Evolutionary conservation across 2,113 vertebrate genomes (phyloP), one percentile per base, ranked within the genome.

Genomic region (Oreochromis aureus): DNA sequence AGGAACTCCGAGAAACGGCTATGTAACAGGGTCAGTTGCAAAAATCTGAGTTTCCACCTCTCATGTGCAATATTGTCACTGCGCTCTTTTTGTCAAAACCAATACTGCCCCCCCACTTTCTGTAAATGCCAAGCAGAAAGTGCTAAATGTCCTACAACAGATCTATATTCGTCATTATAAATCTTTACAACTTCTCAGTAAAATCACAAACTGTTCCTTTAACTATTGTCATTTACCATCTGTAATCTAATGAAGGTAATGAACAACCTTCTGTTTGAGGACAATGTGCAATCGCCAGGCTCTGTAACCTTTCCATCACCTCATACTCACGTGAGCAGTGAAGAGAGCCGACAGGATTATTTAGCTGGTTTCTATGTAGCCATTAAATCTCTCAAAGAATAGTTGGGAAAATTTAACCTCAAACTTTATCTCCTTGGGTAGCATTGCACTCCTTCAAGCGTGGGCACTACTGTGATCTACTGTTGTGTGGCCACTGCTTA

Each of bases 201-300:
- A 53, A 78, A 78, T 53, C 18, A 34, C 24, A 78, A 78, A 53
- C 73, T 53, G 46, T 51, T 34, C 27, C 46, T 34, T 53, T 78
- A 51, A 53, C 46, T 48, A 53, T 34, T 53, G 73, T 78, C 46
- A 32, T 51, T 53, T 53, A 32, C 16, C 4, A 32, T 53, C 10
- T 78, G 15, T 32, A 78, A 76, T 32, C 3, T 51, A 51, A 51
- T 51, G 24, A 51, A 76, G 10, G 2, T 76, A 76, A 76, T 76
- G 71, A 78, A 53, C 46, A 51, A 78, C 73, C 34, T 78, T 53
- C 16, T 53, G 46, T 76, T 76, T 76, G 71, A 30, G 24, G 71
- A 48, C 24, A 76, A 76, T 30, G 44, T 30, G 71, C 16, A 19
- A 32, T 51, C 10, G 0, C 44, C 71, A 76, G 16, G 24, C 44